These are phyloP conservation scores for Labia minor DNA, from an alignment of 2,888 invertebrate genomes.

Conservation along the genomic window DNA sequence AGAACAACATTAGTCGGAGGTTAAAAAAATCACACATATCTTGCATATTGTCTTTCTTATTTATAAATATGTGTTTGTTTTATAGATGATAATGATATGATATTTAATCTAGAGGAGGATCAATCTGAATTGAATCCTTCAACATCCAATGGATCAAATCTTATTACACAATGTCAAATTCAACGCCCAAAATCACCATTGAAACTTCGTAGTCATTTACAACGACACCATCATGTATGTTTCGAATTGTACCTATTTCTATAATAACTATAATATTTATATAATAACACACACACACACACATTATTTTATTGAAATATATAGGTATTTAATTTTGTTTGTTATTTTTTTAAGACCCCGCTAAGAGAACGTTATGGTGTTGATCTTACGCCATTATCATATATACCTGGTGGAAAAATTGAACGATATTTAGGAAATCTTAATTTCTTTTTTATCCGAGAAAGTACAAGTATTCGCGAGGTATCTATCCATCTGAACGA, in stretches of 20 bases:
- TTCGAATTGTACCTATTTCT: not conserved
- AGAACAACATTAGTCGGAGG: not conserved
- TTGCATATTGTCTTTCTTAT: too few species aligned
- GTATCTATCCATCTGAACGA: too few species aligned
- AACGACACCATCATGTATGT: slow-evolving; percentile 16
- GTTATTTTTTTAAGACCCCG: slow-evolving; percentile 33
- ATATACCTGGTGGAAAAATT: slow-evolving; percentile 64
- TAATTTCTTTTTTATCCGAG: slow-evolving; percentile 89
- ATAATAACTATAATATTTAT: too few species aligned
- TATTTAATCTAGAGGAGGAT: slow-evolving; percentile 75
- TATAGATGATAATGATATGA: slow-evolving; percentile 61
- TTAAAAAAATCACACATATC: too few species aligned
- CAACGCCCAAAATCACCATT: slow-evolving; percentile 43
- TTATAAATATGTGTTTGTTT: too few species aligned
- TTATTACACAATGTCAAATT: not conserved
- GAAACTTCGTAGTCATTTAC: not conserved
- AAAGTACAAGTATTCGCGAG: slow-evolving; percentile 85
- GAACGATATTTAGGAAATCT: slow-evolving; percentile 79
- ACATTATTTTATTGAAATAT: too few species aligned
- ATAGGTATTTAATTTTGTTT: too few species aligned
- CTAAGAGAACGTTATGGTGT: slow-evolving; percentile 49
- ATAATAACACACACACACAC: too few species aligned
- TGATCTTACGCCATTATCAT: slow-evolving; percentile 70
- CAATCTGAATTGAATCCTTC: slow-evolving; percentile 33
- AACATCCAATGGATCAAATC: not conserved